Conservation (phyloP, 2,113 vertebrate species). For the Dolichallabes microphthalmus region DNA sequence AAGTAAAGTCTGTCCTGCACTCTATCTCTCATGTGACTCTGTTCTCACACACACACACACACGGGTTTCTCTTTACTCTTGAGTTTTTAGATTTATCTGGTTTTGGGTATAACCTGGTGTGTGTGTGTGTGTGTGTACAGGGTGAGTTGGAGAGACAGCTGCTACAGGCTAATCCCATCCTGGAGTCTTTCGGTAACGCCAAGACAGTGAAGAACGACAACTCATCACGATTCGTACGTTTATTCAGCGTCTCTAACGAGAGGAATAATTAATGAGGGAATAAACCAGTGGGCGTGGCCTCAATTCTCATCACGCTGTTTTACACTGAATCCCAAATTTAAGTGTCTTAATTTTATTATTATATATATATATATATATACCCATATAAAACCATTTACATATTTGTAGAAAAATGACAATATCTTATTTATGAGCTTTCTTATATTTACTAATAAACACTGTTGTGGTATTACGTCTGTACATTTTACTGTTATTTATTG, state of each 20-base stretch:
- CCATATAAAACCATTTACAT: too few relatives aligned
- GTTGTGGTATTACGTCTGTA: neutral
- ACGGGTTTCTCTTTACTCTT: neutral
- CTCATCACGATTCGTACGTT: constrained; percentile 97
- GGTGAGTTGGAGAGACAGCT: constrained; percentile 96
- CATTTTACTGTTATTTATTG: neutral
- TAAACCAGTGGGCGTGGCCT: neutral
- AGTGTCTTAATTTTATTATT: too few relatives aligned
- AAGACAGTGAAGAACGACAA: constrained; percentile 99
- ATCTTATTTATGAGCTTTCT: neutral
- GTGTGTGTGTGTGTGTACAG: constrained; percentile 61
- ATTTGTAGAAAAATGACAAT: neutral
- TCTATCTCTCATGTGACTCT: neutral
- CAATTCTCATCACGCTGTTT: neutral
- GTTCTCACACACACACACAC: neutral
- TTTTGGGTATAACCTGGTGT: neutral
- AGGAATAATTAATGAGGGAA: neutral
- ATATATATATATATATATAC: too few relatives aligned
- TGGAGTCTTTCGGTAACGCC: constrained; percentile 96
- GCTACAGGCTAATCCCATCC: constrained; percentile 95
- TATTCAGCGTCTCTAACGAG: neutral
- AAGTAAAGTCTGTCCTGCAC: neutral
- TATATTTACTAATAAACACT: neutral
- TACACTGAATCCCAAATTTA: neutral
- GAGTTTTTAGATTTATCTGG: neutral